Conservation (phyloP, 2,113 vertebrate species). For the Colaptes auratus region DNA sequence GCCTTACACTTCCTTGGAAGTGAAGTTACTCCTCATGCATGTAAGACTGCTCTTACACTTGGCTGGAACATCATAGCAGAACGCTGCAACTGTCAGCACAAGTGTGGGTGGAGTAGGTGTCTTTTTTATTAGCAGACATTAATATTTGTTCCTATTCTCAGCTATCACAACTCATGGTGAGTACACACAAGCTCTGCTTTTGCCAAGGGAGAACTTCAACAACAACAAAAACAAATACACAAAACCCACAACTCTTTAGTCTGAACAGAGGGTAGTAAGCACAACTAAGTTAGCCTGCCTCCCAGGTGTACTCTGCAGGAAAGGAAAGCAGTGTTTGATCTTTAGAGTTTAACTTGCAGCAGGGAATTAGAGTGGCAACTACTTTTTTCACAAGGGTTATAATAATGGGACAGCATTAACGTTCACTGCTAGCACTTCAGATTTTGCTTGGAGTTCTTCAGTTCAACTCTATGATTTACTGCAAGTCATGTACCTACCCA, state of each 20-base stretch:
- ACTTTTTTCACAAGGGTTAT: not conserved
- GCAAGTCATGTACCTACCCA: not conserved
- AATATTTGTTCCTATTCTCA: not conserved
- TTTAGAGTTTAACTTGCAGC: not conserved
- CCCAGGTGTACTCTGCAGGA: not conserved
- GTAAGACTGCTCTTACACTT: not conserved
- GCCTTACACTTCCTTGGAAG: not conserved
- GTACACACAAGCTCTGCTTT: not conserved
- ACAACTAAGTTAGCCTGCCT: not conserved
- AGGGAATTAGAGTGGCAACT: not conserved
- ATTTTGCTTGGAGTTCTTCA: not conserved
- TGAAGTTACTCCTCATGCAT: not conserved
- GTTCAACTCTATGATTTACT: not conserved
- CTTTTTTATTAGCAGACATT: not conserved
- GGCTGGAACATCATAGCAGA: not conserved
- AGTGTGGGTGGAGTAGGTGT: not conserved
- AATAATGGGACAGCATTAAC: not conserved
- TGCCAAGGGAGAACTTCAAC: not conserved
- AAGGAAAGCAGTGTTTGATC: not conserved
- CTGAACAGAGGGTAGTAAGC: not conserved
- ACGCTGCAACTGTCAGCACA: not conserved
- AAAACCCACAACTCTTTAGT: not conserved
- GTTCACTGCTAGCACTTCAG: not conserved
- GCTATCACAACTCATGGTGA: not conserved
- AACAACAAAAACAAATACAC: not conserved